Evolutionary conservation across 2,113 vertebrate genomes (phyloP).

Genomic region (Mesitornis unicolor): DNA sequence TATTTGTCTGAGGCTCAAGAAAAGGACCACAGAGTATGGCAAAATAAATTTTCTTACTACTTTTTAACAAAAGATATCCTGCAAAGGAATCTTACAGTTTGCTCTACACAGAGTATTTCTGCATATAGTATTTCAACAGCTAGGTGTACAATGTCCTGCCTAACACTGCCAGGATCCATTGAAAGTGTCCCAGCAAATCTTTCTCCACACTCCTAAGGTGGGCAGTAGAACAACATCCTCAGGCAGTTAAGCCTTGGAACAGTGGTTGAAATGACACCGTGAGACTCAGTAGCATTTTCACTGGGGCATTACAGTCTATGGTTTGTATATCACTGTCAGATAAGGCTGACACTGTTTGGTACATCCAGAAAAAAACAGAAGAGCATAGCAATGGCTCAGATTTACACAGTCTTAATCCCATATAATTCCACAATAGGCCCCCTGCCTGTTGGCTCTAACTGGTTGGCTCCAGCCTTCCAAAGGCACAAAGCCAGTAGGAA

Average conservation of each 20-base stretch:
- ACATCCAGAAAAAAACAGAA: background rate
- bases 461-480: background rate
- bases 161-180: background rate
- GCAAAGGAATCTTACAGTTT: background rate
- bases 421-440: constrained; percentile 17
- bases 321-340: background rate
- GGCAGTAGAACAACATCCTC: background rate
- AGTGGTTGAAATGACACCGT: background rate
- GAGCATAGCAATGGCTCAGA: constrained; percentile 1
- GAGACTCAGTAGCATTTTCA: background rate
- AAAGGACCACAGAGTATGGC: background rate
- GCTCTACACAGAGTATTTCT: background rate
- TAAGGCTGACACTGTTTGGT: background rate
- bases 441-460: background rate
- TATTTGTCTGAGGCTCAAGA: background rate
- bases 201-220: background rate
- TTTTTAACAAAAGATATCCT: background rate
- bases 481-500: constrained; percentile 33
- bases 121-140: background rate
- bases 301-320: background rate
- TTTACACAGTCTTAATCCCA: constrained; percentile 27
- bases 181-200: background rate
- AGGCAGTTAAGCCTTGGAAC: background rate
- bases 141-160: background rate
- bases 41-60: background rate